Evolutionary conservation across 2,113 vertebrate species (phyloP).

Genomic region (Falco punctatus): DNA sequence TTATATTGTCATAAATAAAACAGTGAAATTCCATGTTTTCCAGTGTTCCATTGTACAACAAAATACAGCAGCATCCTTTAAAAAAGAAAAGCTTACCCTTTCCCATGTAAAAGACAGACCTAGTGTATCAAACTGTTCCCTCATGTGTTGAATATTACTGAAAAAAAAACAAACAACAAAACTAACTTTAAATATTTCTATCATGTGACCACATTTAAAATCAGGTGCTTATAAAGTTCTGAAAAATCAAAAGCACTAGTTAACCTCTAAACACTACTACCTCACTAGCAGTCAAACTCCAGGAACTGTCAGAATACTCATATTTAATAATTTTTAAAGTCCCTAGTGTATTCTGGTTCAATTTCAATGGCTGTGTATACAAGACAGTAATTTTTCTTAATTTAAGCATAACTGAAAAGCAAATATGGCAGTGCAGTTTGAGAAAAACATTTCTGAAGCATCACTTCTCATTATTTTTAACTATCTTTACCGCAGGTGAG

Average conservation of each 20-base stretch:
- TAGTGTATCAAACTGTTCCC: constrained; percentile 87
- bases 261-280: background rate
- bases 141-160: constrained; percentile 94
- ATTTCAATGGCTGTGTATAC: background rate
- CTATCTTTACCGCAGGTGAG: background rate
- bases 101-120: constrained; percentile 96
- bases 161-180: constrained; percentile 4
- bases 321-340: background rate
- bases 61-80: background rate
- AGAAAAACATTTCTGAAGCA: background rate
- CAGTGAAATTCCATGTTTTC: background rate
- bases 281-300: background rate
- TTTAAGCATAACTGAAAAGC: background rate
- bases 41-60: background rate
- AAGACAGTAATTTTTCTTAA: background rate
- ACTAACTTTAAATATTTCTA: background rate
- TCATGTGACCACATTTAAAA: background rate
- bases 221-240: background rate
- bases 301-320: background rate
- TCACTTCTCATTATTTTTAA: background rate
- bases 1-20: background rate
- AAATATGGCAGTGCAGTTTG: background rate
- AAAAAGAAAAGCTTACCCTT: constrained; percentile 80
- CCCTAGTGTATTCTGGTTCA: background rate
- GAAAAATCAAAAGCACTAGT: background rate